These are phyloP conservation scores for Spodoptera frugiperda DNA, from an alignment of 1,140 invertebrate genomes.

Conservation along the genomic window DNA sequence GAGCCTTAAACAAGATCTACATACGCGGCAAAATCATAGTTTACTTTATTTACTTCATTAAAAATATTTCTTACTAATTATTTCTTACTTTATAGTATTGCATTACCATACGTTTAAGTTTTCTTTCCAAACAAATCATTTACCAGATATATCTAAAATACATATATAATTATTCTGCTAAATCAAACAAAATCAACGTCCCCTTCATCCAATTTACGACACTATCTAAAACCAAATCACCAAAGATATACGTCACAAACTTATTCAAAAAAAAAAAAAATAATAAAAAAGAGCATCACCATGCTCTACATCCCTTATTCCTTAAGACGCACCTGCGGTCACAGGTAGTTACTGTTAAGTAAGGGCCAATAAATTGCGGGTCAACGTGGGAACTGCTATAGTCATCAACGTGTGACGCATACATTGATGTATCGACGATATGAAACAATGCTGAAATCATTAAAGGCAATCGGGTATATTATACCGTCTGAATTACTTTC, in stretches of 20 bases:
- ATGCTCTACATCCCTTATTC: conserved; percentile 67
- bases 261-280: conserved; percentile 30
- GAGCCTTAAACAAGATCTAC: too few relatives aligned
- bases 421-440: conserved; percentile 45
- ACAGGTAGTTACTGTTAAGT: conserved; percentile 72
- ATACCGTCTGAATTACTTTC: conserved; percentile 6
- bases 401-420: conserved; percentile 69
- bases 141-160: too few relatives aligned
- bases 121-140: too few relatives aligned
- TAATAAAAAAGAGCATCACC: conserved; percentile 2
- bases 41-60: too few relatives aligned
- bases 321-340: conserved; percentile 80
- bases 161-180: too few relatives aligned
- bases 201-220: too few relatives aligned
- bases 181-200: too few relatives aligned
- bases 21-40: too few relatives aligned
- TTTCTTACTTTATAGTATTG: too few relatives aligned
- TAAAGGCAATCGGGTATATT: conserved; percentile 15
- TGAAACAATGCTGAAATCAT: conserved; percentile 39
- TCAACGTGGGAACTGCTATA: conserved; percentile 79
- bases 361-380: conserved; percentile 82
- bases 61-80: too few relatives aligned
- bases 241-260: conserved; percentile 8
- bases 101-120: too few relatives aligned
- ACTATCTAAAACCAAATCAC: not conserved